Base-by-base conservation (phyloP, 30 jellyfish, hydroid and myxozoan species). In the Cassiopea xamachana region DNA sequence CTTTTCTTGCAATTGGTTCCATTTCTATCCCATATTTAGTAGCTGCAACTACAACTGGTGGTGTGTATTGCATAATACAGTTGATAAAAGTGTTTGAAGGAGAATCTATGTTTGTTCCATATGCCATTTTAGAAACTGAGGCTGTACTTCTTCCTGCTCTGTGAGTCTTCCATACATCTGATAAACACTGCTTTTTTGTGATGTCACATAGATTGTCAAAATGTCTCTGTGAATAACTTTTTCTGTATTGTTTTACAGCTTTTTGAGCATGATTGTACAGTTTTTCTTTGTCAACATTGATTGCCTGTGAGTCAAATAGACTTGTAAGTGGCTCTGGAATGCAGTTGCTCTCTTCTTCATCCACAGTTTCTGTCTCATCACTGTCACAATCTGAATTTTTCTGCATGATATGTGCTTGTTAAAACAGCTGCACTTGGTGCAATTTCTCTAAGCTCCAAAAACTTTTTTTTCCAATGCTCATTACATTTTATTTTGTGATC, bases 91-190 rank as follows among this genome's bases (percentile, higher is more conserved):
- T 71, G 48, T 59, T 84, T 8, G 87, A 46, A 15, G 87, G 87
- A 47, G 76, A 7, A 7, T 70, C 92, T 69, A 84, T 50, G 61
- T 69, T 84, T 71, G 87, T 84, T 50, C 67, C 45, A 71, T 7
- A 84, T 50, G 87, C 92, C 92, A 39, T 46, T 70, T 71, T 69
- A 45, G 78, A 70, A 18, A 71, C 73, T 43, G 92, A 84, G 18
- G 92, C 86, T 9, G 92, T 84, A 48, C 48, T 59, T 84, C 92
- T 72, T 14, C 92, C 85, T 3, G 59, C 86, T 69, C 92, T 71
- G 60, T 84, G 85, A 60, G 68, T 62, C 70, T 60, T 70, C 92
- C 92, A 84, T 27, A 18, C 79, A 6, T 59, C 62, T 71, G 92
- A 69, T 9, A 84, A n/a, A 17, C 73, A 47, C 73, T 85, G 93